These are phyloP conservation scores for Aphodius granarius DNA, from an alignment of 2,888 invertebrate genomes.

Conservation along the genomic window DNA sequence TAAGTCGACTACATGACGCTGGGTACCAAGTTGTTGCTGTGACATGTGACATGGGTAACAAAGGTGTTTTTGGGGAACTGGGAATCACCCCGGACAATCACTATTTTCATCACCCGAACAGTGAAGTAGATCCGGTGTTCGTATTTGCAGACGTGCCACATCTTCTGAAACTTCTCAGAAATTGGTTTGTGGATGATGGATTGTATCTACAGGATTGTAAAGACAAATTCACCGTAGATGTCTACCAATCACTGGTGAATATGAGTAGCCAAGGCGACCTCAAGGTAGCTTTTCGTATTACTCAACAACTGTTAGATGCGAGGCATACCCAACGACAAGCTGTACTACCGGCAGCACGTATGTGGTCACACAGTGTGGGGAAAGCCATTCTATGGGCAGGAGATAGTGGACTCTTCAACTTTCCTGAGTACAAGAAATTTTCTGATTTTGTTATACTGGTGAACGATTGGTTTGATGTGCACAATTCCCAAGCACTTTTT, in stretches of 20 bases:
- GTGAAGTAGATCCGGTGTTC: conserved; percentile 20
- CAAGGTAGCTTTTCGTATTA: conserved; percentile 32
- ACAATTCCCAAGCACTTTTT: conserved; percentile 31
- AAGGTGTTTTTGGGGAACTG: conserved; percentile 14
- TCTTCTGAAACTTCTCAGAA: conserved; percentile 26
- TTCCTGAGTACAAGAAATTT: conserved; percentile 18
- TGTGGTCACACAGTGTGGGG: neutral
- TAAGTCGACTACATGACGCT: conserved; percentile 7
- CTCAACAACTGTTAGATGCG: conserved; percentile 31
- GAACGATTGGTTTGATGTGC: conserved; percentile 37
- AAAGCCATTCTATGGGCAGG: conserved; percentile 24
- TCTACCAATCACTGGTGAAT: too few species aligned
- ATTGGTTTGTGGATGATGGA: neutral
- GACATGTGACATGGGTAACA: conserved; percentile 21
- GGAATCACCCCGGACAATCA: conserved; percentile 20
- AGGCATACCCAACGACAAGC: conserved; percentile 32
- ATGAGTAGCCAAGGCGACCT: conserved; percentile 24
- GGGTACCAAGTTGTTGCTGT: conserved; percentile 21
- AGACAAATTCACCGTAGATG: too few species aligned
- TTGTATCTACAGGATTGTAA: too few species aligned
- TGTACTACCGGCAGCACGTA: conserved; percentile 31
- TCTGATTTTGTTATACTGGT: conserved; percentile 10
- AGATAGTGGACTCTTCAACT: conserved; percentile 20
- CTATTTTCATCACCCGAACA: conserved; percentile 8
- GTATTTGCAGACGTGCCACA: conserved; percentile 32